Evolutionary conservation across 92 coral and sea anemone genomes (phyloP).

Genomic region (Muricea muricata): DNA sequence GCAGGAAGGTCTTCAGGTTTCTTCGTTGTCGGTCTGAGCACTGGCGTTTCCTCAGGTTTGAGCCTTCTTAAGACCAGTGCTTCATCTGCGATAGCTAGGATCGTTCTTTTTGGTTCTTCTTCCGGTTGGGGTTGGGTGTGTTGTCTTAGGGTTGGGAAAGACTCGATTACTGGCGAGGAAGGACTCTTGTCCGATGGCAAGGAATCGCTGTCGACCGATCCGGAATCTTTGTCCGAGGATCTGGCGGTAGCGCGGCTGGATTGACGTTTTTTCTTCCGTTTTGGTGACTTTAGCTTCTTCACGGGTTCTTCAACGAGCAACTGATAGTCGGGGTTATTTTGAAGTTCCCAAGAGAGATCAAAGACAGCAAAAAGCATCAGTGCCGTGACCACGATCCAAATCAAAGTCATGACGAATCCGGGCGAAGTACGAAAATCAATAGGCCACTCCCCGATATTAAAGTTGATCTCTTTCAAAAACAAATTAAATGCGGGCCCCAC

Average conservation of each 20-base stretch:
- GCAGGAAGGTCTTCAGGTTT: not conserved
- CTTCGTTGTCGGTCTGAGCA: not conserved
- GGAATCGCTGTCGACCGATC: not conserved
- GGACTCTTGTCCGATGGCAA: not conserved
- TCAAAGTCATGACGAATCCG: constrained; percentile 11
- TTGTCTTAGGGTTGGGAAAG: not conserved
- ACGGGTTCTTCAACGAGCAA: not conserved
- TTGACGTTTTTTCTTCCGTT: not conserved
- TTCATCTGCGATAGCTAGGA: not conserved
- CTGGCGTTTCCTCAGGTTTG: not conserved
- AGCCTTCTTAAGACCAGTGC: not conserved
- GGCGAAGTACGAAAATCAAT: constrained; percentile 12
- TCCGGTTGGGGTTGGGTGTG: not conserved
- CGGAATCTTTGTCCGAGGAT: not conserved
- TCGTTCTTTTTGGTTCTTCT: not conserved
- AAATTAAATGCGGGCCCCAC: constrained; percentile 18
- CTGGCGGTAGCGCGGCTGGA: not conserved
- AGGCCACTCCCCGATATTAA: constrained; percentile 3
- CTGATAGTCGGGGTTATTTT: constrained; percentile 3
- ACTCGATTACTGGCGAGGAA: not conserved
- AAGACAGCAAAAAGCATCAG: not conserved
- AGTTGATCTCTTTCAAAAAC: not conserved
- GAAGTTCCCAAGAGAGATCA: constrained; percentile 1
- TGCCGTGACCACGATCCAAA: not conserved
- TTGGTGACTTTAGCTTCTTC: not conserved